phyloP scores from a whole-genome alignment of 1,140 invertebrate genomes.

The Tetragnatha versicolor region DNA sequence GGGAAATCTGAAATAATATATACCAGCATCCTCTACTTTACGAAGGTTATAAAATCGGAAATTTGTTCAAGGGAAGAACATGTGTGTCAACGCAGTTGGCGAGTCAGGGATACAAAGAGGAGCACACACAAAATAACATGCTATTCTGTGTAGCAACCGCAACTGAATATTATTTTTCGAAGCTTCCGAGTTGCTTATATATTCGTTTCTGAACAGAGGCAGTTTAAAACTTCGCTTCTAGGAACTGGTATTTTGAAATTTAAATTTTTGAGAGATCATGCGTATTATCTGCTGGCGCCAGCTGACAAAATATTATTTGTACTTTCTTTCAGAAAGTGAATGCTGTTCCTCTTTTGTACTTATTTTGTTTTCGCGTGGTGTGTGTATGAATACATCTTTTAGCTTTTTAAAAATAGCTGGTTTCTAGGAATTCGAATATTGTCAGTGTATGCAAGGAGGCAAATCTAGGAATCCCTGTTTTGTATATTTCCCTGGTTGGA shows the following conservation, averaged over 20 bases:
- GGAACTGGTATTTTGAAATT: not conserved
- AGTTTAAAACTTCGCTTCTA: not conserved
- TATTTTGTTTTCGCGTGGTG: not conserved
- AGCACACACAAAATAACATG: not conserved
- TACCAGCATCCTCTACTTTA: too few species aligned
- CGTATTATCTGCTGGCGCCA: slow-evolving; percentile 1
- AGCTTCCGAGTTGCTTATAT: not conserved
- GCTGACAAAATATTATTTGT: not conserved
- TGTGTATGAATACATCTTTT: not conserved
- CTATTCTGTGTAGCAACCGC: not conserved
- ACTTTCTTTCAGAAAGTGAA: too few species aligned
- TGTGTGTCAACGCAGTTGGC: slow-evolving; percentile 4
- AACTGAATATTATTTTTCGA: not conserved
- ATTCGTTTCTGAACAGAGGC: not conserved
- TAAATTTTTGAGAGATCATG: not conserved
- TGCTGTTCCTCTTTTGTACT: not conserved
- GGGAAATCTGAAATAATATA: too few species aligned
- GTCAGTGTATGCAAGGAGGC: too few species aligned
- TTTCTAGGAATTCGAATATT: too few species aligned
- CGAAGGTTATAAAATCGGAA: not conserved
- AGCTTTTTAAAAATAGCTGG: too few species aligned
- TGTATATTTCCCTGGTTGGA: too few species aligned
- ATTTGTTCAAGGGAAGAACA: slow-evolving; percentile 15
- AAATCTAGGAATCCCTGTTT: too few species aligned
- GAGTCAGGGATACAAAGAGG: not conserved